Base-by-base conservation (phyloP, 2,888 invertebrate species). In the Dryococelus australis region DNA sequence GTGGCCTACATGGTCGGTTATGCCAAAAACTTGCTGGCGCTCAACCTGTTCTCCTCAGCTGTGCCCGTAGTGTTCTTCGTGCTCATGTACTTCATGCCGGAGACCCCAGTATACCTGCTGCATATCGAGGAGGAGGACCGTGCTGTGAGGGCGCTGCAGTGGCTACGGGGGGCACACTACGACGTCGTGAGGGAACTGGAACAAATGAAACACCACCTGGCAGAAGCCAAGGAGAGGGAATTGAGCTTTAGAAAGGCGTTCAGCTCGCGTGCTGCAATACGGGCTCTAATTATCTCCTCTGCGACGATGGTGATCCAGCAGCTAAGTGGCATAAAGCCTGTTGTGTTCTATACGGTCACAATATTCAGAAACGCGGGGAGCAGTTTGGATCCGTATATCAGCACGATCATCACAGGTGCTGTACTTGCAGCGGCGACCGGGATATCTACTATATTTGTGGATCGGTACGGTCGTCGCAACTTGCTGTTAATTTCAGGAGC, bases 221-320 rank as follows among this genome's bases (percentile, higher is more conserved):
- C 95, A 6, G 96, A 96, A 89, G 93, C 95, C 84, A 95, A 96
- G 89, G 94, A 95, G 88, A 93, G 94, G 86, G 93, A 94, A 0
- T 93, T 95, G 1, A 94, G 95, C 88, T 94, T 94, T 87, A 93
- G 93, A 1, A 91, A 96, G 87, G 90, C 79, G 91, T 92, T 98
- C 24, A 94, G 96, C 90, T 93, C 93, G 78, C 94, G 93, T 53
- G 95, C 94, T 90, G 96, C 98, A 91, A 91, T 96, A 86, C 96
- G 96, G 90, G 97, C 98, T 0, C 92, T 99, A 81, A 92, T 96
- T 2, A 97, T 98, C 89, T 96, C 97, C 0, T 92, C 98, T 43
- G 97, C 97, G 0, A 94, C 99, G 87, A 99, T 99, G 98, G 95
- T 98, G 90, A 98, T 99, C 93, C 99, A 99, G 93, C 99, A 99